Percentiles rank a stretch among this genome's conserved stretches.
These are phyloP conservation scores for Apocrypta bakeri DNA, from an alignment of 1,140 invertebrate genomes.

Conservation along the genomic window DNA sequence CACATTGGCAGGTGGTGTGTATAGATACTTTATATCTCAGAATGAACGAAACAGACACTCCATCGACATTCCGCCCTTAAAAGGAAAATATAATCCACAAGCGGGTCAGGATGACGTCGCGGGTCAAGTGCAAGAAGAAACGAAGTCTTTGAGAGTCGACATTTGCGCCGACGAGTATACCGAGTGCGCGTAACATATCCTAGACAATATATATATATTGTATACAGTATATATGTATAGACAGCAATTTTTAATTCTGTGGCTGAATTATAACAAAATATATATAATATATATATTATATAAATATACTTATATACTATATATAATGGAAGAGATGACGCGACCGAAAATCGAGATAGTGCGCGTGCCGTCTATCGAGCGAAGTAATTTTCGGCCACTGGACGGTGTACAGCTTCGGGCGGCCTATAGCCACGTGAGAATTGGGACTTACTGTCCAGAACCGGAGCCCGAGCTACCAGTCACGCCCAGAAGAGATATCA, in stretches of 20 bases:
- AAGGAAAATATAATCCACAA: background rate
- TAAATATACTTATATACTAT: too few species aligned
- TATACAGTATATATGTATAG: too few species aligned
- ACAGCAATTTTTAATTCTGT: too few species aligned
- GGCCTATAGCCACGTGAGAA: slow-evolving; percentile 68
- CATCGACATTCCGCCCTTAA: background rate
- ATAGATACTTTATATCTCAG: too few species aligned
- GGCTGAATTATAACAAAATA: too few species aligned
- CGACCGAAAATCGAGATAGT: slow-evolving; percentile 70
- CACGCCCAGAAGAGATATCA: slow-evolving; percentile 56
- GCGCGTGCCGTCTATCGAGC: slow-evolving; percentile 69
- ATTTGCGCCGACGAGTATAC: too few species aligned
- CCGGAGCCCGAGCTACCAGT: slow-evolving; percentile 53
- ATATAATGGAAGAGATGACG: slow-evolving; percentile 51
- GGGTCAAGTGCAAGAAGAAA: slow-evolving; percentile 29
- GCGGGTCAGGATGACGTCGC: background rate
- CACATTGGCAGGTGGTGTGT: background rate
- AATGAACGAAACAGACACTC: background rate
- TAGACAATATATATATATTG: too few species aligned
- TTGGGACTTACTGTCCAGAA: slow-evolving; percentile 69
- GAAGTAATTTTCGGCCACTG: slow-evolving; percentile 67
- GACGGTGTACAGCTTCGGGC: slow-evolving; percentile 69
- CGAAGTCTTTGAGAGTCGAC: slow-evolving; percentile 32
- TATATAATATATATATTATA: too few species aligned
- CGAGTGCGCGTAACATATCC: too few species aligned